Base-by-base conservation (phyloP, 2,797 vertebrate species). In the Silurus aristotelis region DNA sequence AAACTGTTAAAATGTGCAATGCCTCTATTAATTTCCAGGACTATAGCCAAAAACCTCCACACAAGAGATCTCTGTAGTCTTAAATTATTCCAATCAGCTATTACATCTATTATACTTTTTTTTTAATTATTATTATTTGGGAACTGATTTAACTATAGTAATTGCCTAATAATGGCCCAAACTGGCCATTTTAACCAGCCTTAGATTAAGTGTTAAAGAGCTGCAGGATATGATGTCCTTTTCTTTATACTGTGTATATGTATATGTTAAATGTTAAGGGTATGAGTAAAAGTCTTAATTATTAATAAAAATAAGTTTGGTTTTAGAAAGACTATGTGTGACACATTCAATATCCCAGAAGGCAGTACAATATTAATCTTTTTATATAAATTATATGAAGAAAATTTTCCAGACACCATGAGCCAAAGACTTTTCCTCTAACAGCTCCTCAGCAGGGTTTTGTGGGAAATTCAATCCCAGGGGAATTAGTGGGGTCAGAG, bases 381-480 rank as follows among this genome's bases (percentile, higher is more conserved):
- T 80, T 80, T 66, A 80, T 80, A 48, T 14, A 66, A 80, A 80
- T 48, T 48, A 52, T 25, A 66, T 66, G 22, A 22, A 80, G 6
- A 48, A 19, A 80, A 25, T 4, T 66, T 80, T 80, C 60, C 60
- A 80, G 60, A 64, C 5, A 64, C 43, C 61, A 80, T 61, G 7
- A 80, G n/a, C 60, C 43, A 63, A 25, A 63, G 7, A 12, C 60
- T 64, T 22, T 64, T 48, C 3, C 22, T 19, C 61, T 66, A 64
- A 66, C 78, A 64, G 14, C 61, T 52, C 78, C n/a, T 48, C 77
- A 64, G 64, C 60, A 64, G 13, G 13, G 60, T 48, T 80, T 25
- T 46, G 13, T 19, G 61, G 22, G 61, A 66, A 66, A 52, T 19
- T 80, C 78, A 48, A 38, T 64, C 38, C 31, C 20, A 25, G 38